Base-by-base conservation (phyloP, 2,113 vertebrate species). In the Lasiurus borealis region DNA sequence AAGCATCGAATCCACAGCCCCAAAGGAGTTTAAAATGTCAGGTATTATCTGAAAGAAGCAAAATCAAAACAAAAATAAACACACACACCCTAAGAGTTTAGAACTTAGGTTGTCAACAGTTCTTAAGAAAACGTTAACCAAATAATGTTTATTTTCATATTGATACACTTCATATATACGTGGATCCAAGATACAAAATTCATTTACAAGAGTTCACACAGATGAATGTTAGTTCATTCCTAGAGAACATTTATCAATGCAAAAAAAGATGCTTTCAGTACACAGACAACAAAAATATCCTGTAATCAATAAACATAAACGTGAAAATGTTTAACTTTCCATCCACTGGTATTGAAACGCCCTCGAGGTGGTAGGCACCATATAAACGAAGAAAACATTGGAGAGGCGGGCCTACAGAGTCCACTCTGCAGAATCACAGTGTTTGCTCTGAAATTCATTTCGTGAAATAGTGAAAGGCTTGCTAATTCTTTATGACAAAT, bases 131-230 rank as follows among this genome's bases (percentile, higher is more conserved):
- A 80, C 52, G 84, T 96, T 97, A 98, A 96, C 97, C 98, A 98
- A 98, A 98, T 98, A 97, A 98, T 97, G 95, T 98, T 98, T 98
- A 98, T 98, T 98, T 96, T 97, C 96, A 96, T 98, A 98, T 92
- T 85, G 97, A 96, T 98, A 98, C 97, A 98, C 93, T 96, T 96
- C 97, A 97, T 98, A 97, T 96, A 97, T 96, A 95, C 48, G 97
- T 95, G 96, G 91, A 96, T 97, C 97, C 96, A 96, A 95, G 92
- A 97, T 98, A 98, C 96, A 98, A 98, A 98, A 98, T 96, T 97
- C 94, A 98, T 98, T 97, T 98, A 97, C 97, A 98, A 91, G 96
- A 97, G 94, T 97, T 97, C 97, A 98, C 97, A 98, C 93, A 87
- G 94, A 98, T 97, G 97, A 96, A 96, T 96, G 95, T 96, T 96